Conservation (phyloP, 2,797 vertebrate genomes). For the Setipinna tenuifilis region DNA sequence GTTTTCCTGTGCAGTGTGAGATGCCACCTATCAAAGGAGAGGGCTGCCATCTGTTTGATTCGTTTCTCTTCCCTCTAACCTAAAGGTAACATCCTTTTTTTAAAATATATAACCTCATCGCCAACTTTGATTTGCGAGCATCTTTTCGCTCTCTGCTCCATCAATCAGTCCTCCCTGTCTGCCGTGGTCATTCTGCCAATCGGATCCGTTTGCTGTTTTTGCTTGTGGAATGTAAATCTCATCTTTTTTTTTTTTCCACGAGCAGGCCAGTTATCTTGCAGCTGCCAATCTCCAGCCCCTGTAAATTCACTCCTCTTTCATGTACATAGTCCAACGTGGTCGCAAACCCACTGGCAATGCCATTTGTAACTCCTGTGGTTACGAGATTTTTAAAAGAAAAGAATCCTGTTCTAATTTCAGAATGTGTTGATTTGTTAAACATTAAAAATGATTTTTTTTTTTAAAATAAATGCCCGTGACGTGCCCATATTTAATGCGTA, state of each 20-base stretch:
- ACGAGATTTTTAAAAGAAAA: not conserved
- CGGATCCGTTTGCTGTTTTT: not conserved
- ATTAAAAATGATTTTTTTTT: not conserved
- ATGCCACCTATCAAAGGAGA: not conserved
- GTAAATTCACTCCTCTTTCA: not conserved
- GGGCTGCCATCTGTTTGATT: slow-evolving; percentile 5
- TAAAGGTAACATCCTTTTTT: not conserved
- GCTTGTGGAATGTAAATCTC: not conserved
- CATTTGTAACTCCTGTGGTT: not conserved
- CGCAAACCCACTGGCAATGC: not conserved
- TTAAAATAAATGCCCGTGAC: not conserved
- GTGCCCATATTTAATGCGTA: not conserved
- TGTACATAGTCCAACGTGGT: not conserved
- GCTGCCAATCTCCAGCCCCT: not conserved
- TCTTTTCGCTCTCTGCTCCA: not conserved
- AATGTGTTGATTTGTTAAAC: not conserved
- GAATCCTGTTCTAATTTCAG: not conserved
- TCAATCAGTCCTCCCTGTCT: not conserved
- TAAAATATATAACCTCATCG: not conserved
- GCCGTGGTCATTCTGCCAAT: not conserved
- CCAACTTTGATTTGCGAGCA: not conserved
- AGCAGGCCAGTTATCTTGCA: not conserved
- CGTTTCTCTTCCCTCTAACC: not conserved
- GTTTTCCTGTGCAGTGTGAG: not conserved
- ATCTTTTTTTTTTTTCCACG: not conserved